Base-by-base conservation (phyloP, 1,140 invertebrate species). In the Trissolcus basalis region DNA sequence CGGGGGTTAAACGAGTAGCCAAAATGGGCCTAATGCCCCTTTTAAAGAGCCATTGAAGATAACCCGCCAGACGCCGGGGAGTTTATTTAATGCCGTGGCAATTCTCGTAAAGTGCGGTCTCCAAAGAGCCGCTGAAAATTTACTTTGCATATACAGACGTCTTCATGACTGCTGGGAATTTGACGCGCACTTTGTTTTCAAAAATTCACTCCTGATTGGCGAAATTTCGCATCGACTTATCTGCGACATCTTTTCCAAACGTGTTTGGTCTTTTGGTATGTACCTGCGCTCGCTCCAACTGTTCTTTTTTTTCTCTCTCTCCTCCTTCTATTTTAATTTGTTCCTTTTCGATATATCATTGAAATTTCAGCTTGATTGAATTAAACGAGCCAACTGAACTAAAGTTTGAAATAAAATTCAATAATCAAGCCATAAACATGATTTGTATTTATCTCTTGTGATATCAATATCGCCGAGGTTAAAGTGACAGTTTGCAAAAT, bases 11-110 rank as follows among this genome's bases (percentile, higher is more conserved):
- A 77, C 58, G 75, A 70, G 77, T 82, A 82, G 70, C 78, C 79
- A 80, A 85, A 88, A 87, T 84, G 85, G 85, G 85, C 85, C 86
- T 86, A 87, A 86, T 86, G 81, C 81, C 82, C 81, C 80, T 82
- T 83, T 87, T 83, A 83, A 82, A 82, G 69, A 72, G 65, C 79
- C 72, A 82, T 83, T 80, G 69, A 82, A 83, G 83, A 85, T 84
- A 86, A 83, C 73, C 79, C 71, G 67, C 59, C 80, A 79, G 79
- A 69, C 56, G 78, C 77, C 72, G 64, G 69, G 72, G 77, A 80
- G 77, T 86, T 85, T 84, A 85, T 82, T 83, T 86, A 83, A 82
- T 83, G 79, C 63, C 76, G 41, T 60, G 78, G 61, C 68, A 76
- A 77, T 77, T 74, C 80, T 79, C 78, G 74, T 80, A 80, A 80